phyloP scores from a whole-genome alignment of 2,888 invertebrate genomes.

The Mactromeris polynyma region DNA sequence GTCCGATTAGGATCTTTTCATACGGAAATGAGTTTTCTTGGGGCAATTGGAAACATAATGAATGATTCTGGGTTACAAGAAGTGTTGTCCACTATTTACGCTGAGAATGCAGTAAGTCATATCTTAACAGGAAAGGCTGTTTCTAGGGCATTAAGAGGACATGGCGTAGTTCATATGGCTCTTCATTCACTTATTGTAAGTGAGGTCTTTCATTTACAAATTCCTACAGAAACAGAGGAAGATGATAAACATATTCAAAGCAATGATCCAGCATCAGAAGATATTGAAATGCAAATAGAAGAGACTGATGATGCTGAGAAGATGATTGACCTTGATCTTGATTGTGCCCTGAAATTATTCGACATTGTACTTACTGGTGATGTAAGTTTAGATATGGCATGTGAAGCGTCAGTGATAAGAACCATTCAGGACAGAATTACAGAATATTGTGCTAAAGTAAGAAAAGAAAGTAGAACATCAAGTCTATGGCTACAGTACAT shows the following conservation, averaged over 20 bases:
- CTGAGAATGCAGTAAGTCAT: slow-evolving; percentile 63
- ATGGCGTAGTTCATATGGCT: slow-evolving; percentile 48
- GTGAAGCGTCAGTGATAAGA: no score
- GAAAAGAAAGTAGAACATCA: slow-evolving; percentile 37
- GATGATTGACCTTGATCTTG: no score
- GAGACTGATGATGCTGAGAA: no score
- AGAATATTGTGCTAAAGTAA: no score
- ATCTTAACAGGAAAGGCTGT: slow-evolving; percentile 72
- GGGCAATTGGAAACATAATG: slow-evolving; percentile 73
- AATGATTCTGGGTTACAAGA: slow-evolving; percentile 68
- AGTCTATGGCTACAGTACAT: slow-evolving; percentile 71
- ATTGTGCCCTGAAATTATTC: no score
- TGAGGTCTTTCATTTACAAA: neutral
- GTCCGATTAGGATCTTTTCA: slow-evolving; percentile 65
- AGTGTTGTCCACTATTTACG: slow-evolving; percentile 69
- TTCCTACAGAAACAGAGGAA: neutral
- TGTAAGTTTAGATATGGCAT: no score
- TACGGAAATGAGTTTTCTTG: slow-evolving; percentile 71
- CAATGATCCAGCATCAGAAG: neutral
- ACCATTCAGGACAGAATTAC: no score
- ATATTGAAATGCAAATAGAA: no score
- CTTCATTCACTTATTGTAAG: neutral
- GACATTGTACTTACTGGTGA: no score
- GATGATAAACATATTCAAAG: no score
- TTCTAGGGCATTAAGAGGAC: slow-evolving; percentile 69